phyloP scores from a whole-genome alignment of 1,140 invertebrate genomes.

The Drosophila watanabei region DNA sequence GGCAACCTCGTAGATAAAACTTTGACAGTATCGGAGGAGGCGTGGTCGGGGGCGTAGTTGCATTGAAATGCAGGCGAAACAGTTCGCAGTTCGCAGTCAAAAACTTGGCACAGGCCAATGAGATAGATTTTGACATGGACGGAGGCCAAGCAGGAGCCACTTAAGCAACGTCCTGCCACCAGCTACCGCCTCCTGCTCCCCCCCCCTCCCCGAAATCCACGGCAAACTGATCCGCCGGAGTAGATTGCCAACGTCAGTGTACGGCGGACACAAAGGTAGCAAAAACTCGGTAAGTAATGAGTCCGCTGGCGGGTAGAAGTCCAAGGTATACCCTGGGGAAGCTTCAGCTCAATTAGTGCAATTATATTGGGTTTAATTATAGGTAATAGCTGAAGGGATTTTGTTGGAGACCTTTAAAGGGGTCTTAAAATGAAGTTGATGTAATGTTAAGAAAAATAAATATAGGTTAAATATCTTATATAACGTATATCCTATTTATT shows the following conservation, averaged over 20 bases:
- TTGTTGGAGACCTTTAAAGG: not conserved
- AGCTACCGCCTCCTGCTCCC: not conserved
- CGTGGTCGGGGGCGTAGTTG: slow-evolving; percentile 60
- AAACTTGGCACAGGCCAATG: slow-evolving; percentile 62
- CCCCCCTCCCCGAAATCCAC: not conserved
- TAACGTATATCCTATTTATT: no score
- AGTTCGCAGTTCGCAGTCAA: slow-evolving; percentile 47
- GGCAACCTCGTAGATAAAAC: slow-evolving; percentile 68
- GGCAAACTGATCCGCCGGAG: slow-evolving; percentile 60
- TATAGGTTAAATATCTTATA: not conserved
- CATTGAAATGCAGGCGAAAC: slow-evolving; percentile 73
- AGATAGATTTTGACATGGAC: slow-evolving; percentile 64
- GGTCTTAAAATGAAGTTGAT: not conserved
- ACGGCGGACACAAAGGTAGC: slow-evolving; percentile 55
- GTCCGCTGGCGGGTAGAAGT: not conserved
- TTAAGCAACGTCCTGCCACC: slow-evolving; percentile 57
- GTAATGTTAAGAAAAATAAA: not conserved
- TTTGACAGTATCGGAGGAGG: slow-evolving; percentile 66
- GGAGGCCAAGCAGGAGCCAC: slow-evolving; percentile 72
- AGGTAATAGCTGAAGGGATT: not conserved
- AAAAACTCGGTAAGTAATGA: slow-evolving; percentile 47
- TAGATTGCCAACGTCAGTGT: slow-evolving; percentile 66
- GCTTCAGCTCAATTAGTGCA: not conserved
- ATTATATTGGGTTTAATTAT: not conserved
- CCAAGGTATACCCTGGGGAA: slow-evolving; percentile 18